Percentiles rank a stretch among this genome's conserved stretches.
phyloP scores from a whole-genome alignment of 2,888 invertebrate genomes.

The Geophilus truncorum region DNA sequence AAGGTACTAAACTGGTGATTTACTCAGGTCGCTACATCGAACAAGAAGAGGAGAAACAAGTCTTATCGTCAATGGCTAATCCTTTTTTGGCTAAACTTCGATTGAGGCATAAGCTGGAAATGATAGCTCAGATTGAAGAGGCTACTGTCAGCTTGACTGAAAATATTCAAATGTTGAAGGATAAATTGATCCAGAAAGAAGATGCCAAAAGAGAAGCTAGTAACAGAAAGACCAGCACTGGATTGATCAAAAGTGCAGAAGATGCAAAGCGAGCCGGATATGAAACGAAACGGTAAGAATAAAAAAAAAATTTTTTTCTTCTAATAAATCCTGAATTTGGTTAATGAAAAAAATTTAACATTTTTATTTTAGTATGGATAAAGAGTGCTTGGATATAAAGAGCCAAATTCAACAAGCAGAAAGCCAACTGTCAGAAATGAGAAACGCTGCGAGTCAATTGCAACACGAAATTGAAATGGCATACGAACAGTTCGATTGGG shows the following conservation, averaged over 20 bases:
- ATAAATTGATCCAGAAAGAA: constrained; percentile 39
- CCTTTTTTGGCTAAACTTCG: constrained; percentile 36
- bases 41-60: constrained; percentile 36
- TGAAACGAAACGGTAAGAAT: not conserved
- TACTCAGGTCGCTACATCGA: constrained; percentile 37
- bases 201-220: constrained; percentile 30
- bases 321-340: no score
- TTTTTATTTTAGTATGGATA: not conserved
- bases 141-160: constrained; percentile 37
- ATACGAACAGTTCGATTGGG: constrained; percentile 27
- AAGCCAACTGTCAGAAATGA: constrained; percentile 16
- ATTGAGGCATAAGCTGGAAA: constrained; percentile 35
- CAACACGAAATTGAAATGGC: constrained; percentile 22
- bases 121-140: constrained; percentile 34
- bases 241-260: constrained; percentile 30
- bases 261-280: constrained; percentile 21
- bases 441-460: not conserved
- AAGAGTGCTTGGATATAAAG: not conserved
- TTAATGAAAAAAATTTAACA: no score
- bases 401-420: not conserved
- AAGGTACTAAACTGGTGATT: not conserved
- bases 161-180: constrained; percentile 39
- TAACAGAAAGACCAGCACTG: not conserved
- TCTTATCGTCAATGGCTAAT: constrained; percentile 34
- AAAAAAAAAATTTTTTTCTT: not conserved